Conservation (phyloP, 2,113 vertebrate species). For the Nothobranchius kuhntae region DNA sequence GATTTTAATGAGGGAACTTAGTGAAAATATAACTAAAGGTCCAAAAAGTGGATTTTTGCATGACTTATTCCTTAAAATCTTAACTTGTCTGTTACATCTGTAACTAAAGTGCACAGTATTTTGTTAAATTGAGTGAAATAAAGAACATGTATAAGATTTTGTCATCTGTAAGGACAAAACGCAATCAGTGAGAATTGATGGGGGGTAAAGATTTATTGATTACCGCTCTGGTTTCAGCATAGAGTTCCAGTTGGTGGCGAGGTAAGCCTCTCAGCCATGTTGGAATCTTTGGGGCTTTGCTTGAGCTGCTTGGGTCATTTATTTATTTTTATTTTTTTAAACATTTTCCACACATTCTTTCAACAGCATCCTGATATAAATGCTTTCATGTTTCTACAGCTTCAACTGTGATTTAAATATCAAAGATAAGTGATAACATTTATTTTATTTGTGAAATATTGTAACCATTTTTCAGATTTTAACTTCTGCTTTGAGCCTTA, state of each 20-base stretch:
- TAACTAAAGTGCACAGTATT: too few relatives aligned
- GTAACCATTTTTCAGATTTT: not conserved
- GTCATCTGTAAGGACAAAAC: not conserved
- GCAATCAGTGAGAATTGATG: not conserved
- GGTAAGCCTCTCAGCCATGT: not conserved
- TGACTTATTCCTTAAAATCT: too few relatives aligned
- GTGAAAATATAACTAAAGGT: too few relatives aligned
- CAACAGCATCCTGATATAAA: not conserved
- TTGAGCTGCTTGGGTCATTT: not conserved
- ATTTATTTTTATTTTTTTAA: too few relatives aligned
- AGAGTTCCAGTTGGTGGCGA: not conserved
- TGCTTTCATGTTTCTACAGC: not conserved
- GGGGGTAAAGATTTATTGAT: not conserved
- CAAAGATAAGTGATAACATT: not conserved
- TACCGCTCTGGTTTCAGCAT: not conserved
- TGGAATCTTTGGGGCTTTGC: not conserved
- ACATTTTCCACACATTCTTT: not conserved
- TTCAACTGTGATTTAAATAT: constrained; percentile 6
- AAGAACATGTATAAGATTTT: too few relatives aligned
- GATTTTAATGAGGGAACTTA: too few relatives aligned
- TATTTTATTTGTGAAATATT: too few relatives aligned
- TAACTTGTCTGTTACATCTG: too few relatives aligned
- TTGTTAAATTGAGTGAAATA: too few relatives aligned
- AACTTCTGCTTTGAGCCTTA: not conserved
- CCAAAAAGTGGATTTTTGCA: too few relatives aligned